These are phyloP conservation scores for Protobothrops flavoviridis DNA, from an alignment of 2,113 vertebrate species.

Conservation along the genomic window DNA sequence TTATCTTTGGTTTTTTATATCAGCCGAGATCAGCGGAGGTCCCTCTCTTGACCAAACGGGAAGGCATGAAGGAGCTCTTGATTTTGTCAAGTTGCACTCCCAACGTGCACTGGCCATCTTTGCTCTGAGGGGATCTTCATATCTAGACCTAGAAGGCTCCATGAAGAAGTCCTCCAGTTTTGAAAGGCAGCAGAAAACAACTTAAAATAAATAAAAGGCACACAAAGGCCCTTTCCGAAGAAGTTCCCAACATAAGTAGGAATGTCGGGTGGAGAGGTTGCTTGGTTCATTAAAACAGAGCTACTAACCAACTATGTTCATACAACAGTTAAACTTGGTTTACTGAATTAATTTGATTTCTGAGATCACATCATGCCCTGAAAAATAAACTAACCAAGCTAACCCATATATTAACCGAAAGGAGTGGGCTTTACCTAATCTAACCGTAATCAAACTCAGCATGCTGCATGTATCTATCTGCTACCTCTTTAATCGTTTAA, in stretches of 20 bases:
- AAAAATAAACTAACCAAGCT: neutral
- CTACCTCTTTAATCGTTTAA: neutral
- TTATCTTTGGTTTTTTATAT: neutral
- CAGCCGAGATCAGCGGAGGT: neutral
- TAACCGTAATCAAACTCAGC: neutral
- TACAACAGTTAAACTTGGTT: neutral
- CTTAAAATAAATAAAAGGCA: neutral
- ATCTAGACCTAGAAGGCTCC: neutral
- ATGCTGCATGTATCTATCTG: neutral
- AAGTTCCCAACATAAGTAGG: neutral
- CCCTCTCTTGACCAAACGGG: neutral
- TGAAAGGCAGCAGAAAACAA: neutral
- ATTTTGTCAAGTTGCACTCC: neutral
- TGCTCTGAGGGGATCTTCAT: neutral
- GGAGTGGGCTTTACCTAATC: neutral
- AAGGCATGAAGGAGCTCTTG: neutral
- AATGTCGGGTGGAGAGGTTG: neutral
- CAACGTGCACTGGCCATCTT: neutral
- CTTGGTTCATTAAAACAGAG: neutral
- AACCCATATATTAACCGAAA: neutral
- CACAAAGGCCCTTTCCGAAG: neutral
- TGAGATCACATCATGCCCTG: neutral
- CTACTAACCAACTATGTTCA: neutral
- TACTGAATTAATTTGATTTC: neutral
- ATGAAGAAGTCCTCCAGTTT: neutral